A percentile compares a stretch with the other conserved stretches of the same genome.
phyloP scores from a whole-genome alignment of 2,113 vertebrate species.

The Pongo pygmaeus region DNA sequence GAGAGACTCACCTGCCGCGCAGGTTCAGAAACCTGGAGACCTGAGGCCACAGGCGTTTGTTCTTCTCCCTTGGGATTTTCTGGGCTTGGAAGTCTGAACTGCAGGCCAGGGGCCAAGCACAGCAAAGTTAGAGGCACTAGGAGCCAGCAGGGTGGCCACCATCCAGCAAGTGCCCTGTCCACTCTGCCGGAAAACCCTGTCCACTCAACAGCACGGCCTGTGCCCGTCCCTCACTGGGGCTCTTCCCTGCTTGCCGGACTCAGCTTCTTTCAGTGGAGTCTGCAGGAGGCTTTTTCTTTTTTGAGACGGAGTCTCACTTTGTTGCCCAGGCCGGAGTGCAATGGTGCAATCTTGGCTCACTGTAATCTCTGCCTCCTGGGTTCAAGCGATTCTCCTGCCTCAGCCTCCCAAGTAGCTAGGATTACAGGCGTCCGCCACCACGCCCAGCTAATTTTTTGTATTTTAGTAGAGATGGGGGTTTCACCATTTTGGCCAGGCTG shows the following conservation, averaged over 20 bases:
- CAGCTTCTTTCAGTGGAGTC: neutral
- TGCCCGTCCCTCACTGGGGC: neutral
- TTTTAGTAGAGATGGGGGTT: no score
- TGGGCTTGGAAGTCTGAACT: neutral
- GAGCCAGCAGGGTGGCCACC: neutral
- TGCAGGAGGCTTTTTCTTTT: no score
- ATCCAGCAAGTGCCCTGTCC: accelerated
- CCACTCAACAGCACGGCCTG: neutral
- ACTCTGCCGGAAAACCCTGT: neutral
- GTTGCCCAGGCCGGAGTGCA: no score
- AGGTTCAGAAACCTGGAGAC: neutral
- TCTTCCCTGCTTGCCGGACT: neutral
- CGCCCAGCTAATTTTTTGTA: no score
- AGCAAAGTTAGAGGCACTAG: neutral
- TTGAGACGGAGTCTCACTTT: no score
- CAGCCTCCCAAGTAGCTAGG: no score
- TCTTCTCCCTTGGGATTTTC: neutral
- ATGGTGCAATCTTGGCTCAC: no score
- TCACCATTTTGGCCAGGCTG: no score
- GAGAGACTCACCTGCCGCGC: neutral
- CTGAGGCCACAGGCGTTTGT: neutral
- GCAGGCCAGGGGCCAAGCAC: neutral
- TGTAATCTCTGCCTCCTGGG: no score
- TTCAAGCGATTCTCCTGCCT: no score
- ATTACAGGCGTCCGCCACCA: no score